phyloP scores from a whole-genome alignment of 2,113 vertebrate species.

The Pseudorectes ferrugineus region DNA sequence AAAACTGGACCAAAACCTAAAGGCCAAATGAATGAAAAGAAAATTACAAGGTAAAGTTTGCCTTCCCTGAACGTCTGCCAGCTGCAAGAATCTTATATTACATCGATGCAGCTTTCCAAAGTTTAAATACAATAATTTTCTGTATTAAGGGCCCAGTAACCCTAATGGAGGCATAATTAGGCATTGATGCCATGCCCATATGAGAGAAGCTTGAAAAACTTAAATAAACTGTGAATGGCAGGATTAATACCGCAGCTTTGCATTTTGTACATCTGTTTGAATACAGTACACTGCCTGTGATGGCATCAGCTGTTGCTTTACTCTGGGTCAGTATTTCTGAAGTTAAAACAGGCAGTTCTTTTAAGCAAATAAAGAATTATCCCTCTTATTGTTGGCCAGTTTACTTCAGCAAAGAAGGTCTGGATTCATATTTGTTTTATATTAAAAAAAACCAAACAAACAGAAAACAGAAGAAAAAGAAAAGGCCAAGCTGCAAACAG shows the following conservation, averaged over 20 bases:
- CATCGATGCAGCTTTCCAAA: background rate
- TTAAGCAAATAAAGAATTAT: background rate
- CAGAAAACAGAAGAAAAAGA: background rate
- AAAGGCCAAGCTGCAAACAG: background rate
- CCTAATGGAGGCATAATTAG: constrained; percentile 47
- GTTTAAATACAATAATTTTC: constrained; percentile 57
- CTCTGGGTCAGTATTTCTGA: background rate
- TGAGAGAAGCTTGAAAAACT: constrained; percentile 52
- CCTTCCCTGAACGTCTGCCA: background rate
- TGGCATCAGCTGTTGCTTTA: constrained; percentile 39
- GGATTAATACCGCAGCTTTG: constrained; percentile 37
- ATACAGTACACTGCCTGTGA: constrained; percentile 49
- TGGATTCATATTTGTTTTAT: background rate
- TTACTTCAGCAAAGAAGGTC: background rate
- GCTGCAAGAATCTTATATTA: background rate
- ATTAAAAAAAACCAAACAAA: background rate
- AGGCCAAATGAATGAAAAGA: constrained; percentile 11
- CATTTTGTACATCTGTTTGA: constrained; percentile 55
- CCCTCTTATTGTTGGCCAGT: background rate
- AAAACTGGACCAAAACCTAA: background rate
- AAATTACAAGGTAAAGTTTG: constrained; percentile 45
- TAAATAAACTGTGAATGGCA: constrained; percentile 57
- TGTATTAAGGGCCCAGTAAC: constrained; percentile 21
- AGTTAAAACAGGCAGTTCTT: constrained; percentile 30
- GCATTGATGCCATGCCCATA: constrained; percentile 52